Evolutionary conservation across 1,140 invertebrate genomes (phyloP), one percentile per base, ranked within the genome.

Genomic region (Camponotus vicinus): DNA sequence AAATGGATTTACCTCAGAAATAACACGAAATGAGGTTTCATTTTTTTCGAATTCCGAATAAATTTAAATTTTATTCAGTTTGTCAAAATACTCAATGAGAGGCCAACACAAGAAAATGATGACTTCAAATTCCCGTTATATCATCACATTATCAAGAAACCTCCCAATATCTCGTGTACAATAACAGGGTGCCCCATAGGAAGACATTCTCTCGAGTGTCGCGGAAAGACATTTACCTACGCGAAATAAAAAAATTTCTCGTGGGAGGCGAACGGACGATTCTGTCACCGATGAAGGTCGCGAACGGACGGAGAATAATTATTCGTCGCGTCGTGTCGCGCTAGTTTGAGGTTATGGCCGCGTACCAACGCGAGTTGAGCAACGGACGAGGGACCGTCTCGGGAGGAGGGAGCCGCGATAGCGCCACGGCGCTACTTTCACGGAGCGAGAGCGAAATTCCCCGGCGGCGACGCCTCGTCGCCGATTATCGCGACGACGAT

Each of bases 401-500:
- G 45, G 15, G 42, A 84, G 79, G 78, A 84, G 86, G 83, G 75
- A 88, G 87, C 61, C 86, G 83, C 64, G n/a, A 27, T 82, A 91
- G 89, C 89, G 83, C 87, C 87, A 85, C 89, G 89, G 87, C 87
- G 89, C 89, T 91, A 91, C 90, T 91, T 91, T 91, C 89, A 91
- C 89, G 84, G 83, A 79, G 70, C 59, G 89, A 90, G 86, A 91
- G 78, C 86, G 75, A 90, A 91, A 89, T 90, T 90, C 86, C 37
- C 42, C 63, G 55, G 49, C 79, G 55, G 67, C 55, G 78, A 49
- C 49, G 79, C 70, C 66, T 42, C 70, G 70, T 70, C 27, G 83
- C 13, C 76, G 27, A 67, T 79, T 85, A 42, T 75, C 83, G 64
- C 86, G 21, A 21, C 0, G 15, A 1, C 66, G 67, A 73, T 57